These are phyloP conservation scores for Anniella stebbinsi DNA, from an alignment of 2,797 vertebrate genomes.

Conservation along the genomic window DNA sequence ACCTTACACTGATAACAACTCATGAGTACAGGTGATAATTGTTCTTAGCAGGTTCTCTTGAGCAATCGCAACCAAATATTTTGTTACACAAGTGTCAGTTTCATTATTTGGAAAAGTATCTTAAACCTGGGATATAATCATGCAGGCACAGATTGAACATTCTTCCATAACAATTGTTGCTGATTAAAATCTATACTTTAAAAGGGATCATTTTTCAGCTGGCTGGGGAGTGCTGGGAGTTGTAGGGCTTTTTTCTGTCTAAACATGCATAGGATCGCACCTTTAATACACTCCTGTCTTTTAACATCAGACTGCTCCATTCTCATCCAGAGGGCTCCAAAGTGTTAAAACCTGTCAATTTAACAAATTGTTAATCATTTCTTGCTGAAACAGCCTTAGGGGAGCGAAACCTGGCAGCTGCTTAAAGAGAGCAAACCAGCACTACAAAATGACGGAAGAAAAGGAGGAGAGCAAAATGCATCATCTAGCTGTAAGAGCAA, in stretches of 20 bases:
- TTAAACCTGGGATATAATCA: background rate
- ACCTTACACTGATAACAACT: background rate
- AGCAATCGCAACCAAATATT: background rate
- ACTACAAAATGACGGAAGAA: constrained; percentile 44
- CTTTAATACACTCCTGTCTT: too few species aligned
- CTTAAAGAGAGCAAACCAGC: constrained; percentile 49
- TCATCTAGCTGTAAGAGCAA: constrained; percentile 23
- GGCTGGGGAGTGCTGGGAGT: too few species aligned
- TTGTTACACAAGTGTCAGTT: background rate
- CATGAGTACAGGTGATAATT: background rate
- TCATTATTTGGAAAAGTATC: background rate
- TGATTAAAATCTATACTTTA: background rate
- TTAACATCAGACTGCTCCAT: too few species aligned
- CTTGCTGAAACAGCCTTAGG: constrained; percentile 56
- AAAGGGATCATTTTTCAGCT: background rate
- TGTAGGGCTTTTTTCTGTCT: too few species aligned
- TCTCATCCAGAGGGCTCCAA: accelerated
- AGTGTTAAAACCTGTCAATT: background rate
- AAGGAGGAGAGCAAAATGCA: constrained; percentile 28
- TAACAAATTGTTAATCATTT: constrained; percentile 15
- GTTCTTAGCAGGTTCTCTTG: background rate
- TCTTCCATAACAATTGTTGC: background rate
- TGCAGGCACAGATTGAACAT: background rate
- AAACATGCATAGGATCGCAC: too few species aligned
- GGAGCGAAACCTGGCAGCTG: constrained; percentile 58